These are phyloP conservation scores for Melanotaenia parkinsoni DNA, from an alignment of 2,797 vertebrate genomes.

Conservation along the genomic window DNA sequence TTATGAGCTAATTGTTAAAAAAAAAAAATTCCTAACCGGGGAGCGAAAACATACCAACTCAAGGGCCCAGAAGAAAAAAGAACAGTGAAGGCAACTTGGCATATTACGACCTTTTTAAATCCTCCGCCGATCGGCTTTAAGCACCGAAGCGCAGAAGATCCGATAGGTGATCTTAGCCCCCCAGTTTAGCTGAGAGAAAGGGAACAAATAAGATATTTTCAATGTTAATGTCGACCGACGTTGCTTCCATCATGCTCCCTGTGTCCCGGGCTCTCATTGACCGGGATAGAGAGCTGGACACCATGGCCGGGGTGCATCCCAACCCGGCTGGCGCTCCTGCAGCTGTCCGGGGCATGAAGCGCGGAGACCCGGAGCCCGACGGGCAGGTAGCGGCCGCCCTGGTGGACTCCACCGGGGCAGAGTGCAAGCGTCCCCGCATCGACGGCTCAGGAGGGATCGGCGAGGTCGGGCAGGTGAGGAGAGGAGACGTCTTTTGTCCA, in stretches of 20 bases:
- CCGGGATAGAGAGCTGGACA: slow-evolving; percentile 85
- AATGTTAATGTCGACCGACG: slow-evolving; percentile 90
- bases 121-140: slow-evolving; percentile 23
- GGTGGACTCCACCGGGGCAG: slow-evolving; percentile 79
- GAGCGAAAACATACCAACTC: slow-evolving; percentile 35
- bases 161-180: background rate
- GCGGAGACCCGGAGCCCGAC: slow-evolving; percentile 86
- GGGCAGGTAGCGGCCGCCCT: slow-evolving; percentile 77
- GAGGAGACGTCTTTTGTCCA: slow-evolving; percentile 24
- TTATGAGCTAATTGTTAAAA: slow-evolving; percentile 2
- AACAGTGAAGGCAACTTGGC: slow-evolving; percentile 24
- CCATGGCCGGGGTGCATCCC: slow-evolving; percentile 78
- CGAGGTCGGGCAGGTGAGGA: slow-evolving; percentile 83
- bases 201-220: slow-evolving; percentile 64
- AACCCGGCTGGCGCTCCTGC: slow-evolving; percentile 71
- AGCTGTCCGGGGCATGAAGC: slow-evolving; percentile 82
- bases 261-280: slow-evolving; percentile 85
- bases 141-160: slow-evolving; percentile 41
- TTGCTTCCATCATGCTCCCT: slow-evolving; percentile 87
- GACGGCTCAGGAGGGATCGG: slow-evolving; percentile 79
- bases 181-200: slow-evolving; percentile 43
- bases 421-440: slow-evolving; percentile 86
- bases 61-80: slow-evolving; percentile 50
- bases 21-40: slow-evolving; percentile 3
- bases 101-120: slow-evolving; percentile 14